Base-by-base conservation (phyloP, 92 coral and sea anemone genomes). In the Phenganax stokvisi region DNA sequence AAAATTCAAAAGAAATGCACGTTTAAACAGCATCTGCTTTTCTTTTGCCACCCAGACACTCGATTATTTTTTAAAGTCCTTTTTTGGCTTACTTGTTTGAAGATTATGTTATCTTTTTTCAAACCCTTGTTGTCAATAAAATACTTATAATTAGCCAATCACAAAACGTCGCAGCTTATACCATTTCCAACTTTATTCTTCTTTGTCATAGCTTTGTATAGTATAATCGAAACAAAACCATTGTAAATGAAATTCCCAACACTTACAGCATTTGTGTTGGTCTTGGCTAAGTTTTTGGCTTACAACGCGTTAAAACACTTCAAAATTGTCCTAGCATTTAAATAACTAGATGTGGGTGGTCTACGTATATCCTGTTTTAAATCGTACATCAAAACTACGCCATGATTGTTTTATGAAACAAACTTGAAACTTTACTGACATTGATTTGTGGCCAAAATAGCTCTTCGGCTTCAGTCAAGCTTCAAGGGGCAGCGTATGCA, bases 161-260 rank as follows among this genome's bases (percentile, higher is more conserved):
- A 37, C 47, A 37, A 37, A 37, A 37, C 47, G 47, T 37, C 3
- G 5, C 5, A 5, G 47, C 47, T 20, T 37, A 37, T 37, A 1
- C 47, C 5, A 37, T 37, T 58, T 61, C 67, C 67, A 61, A 7
- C 8, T 28, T 28, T 61, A 15, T 61, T 61, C 0, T 12, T 13
- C 67, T 61, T 28, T 17, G 15, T 13, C 28, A 61, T 17, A 28
- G 25, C n/a, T 13, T 28, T 61, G 15, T 4, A 61, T 0, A 61
- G 0, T 61, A 61, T n/a, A 58, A 16, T 37, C 27, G 29, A 68
- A 10, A 9, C 73, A 68, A 11, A 10, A 52, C 53, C 54, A 68
- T 68, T 68, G 13, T 8, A 68, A 68, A 37, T 68, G 53, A 68
- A 68, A 68, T 68, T 68, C 73, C 73, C 29, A 68, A 44, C 54